Evolutionary conservation across 2,113 vertebrate genomes (phyloP).

Genomic region (Heptranchias perlo): DNA sequence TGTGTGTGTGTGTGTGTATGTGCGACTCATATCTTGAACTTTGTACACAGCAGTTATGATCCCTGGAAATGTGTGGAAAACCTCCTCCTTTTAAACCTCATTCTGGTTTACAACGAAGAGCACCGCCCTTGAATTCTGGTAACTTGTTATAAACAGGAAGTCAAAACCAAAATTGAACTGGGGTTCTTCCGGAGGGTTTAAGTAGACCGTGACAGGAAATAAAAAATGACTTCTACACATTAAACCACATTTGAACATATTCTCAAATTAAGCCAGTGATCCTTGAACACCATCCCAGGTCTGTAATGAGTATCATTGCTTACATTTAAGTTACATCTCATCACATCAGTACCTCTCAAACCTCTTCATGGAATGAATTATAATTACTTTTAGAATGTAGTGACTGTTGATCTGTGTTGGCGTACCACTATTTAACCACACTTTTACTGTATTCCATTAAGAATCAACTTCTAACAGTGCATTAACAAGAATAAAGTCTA

Average conservation of each 20-base stretch:
- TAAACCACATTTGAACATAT: neutral
- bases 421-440: neutral
- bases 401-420: neutral
- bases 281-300: neutral
- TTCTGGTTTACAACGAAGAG: no score
- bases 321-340: neutral
- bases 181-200: neutral
- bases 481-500: neutral
- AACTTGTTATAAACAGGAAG: neutral
- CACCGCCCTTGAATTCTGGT: neutral
- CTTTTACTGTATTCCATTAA: neutral
- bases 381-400: neutral
- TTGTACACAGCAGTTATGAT: neutral
- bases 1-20: no score
- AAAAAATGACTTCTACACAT: neutral
- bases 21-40: no score
- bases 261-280: no score
- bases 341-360: neutral
- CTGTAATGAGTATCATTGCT: neutral
- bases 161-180: neutral
- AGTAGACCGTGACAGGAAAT: neutral
- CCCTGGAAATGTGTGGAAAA: no score
- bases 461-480: neutral
- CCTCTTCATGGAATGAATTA: neutral
- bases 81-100: no score